Conservation (phyloP, 2,888 invertebrate genomes). For the Cheilosia soror region DNA sequence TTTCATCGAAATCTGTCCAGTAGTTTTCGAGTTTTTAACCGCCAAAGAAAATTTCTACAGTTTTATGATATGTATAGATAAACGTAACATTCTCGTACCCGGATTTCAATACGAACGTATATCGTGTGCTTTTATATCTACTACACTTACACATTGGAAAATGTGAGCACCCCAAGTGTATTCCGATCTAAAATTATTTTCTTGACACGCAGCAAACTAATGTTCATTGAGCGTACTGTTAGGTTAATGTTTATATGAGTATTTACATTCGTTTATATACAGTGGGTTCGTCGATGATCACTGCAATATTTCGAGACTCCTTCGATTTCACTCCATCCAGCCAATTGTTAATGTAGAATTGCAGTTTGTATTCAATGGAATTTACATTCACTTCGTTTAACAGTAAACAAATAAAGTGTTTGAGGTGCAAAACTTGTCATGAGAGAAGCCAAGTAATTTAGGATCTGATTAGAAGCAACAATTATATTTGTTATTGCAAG, state of each 20-base stretch:
- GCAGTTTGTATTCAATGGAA: conserved; percentile 27
- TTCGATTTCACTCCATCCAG: not conserved
- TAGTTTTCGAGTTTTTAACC: too few relatives aligned
- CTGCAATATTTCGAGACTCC: conserved; percentile 27
- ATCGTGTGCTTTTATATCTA: not conserved
- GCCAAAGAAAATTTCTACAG: too few relatives aligned
- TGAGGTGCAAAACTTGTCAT: conserved; percentile 46
- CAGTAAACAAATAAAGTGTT: conserved; percentile 38
- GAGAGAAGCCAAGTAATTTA: conserved; percentile 39
- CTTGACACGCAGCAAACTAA: conserved; percentile 1
- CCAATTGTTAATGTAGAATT: conserved; percentile 11
- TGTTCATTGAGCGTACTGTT: not conserved
- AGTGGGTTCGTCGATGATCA: not conserved
- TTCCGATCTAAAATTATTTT: conserved; percentile 23
- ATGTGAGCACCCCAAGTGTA: not conserved
- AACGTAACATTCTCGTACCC: too few relatives aligned
- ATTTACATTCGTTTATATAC: not conserved
- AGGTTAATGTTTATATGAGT: not conserved
- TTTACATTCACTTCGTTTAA: conserved; percentile 48
- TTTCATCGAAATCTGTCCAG: too few relatives aligned
- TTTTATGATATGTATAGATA: too few relatives aligned
- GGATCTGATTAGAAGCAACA: conserved; percentile 48
- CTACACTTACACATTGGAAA: conserved; percentile 9
- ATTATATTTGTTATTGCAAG: conserved; percentile 44
- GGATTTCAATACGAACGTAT: not conserved